Evolutionary conservation across 2,113 vertebrate genomes (phyloP).

Genomic region (Otis tarda): DNA sequence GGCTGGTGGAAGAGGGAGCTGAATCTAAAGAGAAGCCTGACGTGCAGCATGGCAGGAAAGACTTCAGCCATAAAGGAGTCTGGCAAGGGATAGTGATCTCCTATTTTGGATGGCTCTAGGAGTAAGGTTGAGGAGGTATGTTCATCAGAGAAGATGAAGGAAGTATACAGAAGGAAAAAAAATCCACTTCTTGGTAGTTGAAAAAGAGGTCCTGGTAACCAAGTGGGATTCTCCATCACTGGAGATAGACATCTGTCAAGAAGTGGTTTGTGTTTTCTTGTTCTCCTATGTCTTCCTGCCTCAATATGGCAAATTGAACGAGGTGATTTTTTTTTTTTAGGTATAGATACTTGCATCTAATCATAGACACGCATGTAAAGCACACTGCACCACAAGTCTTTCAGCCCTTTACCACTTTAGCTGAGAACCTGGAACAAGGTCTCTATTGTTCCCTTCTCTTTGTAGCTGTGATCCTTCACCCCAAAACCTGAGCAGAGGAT

Average conservation of each 20-base stretch:
- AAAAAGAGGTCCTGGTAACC: neutral
- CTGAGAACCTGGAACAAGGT: neutral
- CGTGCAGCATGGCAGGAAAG: neutral
- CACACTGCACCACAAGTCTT: neutral
- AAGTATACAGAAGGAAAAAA: neutral
- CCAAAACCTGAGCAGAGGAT: neutral
- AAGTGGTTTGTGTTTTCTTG: neutral
- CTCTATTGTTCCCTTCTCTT: neutral
- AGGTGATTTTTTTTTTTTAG: neutral
- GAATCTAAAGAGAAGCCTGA: neutral
- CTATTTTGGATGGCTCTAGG: neutral
- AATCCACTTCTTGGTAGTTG: neutral
- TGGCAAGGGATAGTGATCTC: neutral
- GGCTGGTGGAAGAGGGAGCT: neutral
- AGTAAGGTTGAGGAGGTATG: neutral
- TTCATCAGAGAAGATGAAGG: neutral
- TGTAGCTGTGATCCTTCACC: neutral
- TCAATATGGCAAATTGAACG: neutral
- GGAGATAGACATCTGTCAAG: neutral
- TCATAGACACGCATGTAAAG: neutral
- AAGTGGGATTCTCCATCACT: neutral
- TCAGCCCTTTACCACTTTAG: neutral
- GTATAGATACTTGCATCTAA: neutral
- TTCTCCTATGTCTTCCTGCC: neutral
- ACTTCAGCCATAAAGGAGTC: neutral